These are phyloP conservation scores for Ardeotis arabs DNA, from an alignment of 2,113 vertebrate genomes.

Conservation along the genomic window DNA sequence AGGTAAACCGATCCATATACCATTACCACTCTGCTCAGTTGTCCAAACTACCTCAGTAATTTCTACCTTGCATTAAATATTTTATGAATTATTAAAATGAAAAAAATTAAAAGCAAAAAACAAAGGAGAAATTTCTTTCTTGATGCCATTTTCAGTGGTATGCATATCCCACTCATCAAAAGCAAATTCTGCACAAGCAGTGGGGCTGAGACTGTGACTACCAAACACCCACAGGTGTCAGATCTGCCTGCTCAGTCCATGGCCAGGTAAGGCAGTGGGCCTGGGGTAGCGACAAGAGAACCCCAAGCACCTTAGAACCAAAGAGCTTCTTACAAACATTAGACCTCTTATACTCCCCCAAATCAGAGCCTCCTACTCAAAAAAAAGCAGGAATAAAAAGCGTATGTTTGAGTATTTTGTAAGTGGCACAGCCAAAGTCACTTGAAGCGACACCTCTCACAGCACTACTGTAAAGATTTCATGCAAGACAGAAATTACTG, in stretches of 20 bases:
- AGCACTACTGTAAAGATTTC: background rate
- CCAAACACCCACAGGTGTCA: rapidly evolving
- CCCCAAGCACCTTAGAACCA: background rate
- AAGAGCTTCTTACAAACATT: background rate
- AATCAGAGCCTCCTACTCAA: background rate
- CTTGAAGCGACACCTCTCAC: background rate
- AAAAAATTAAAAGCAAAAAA: background rate
- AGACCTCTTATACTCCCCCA: background rate
- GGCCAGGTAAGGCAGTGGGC: rapidly evolving
- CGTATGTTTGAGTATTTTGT: background rate
- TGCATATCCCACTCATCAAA: rapidly evolving
- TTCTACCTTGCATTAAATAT: background rate
- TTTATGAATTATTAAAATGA: background rate
- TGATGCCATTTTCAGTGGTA: background rate
- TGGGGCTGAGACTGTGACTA: background rate
- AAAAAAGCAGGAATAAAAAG: background rate
- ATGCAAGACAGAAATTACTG: background rate
- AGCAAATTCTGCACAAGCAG: background rate
- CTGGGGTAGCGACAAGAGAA: background rate
- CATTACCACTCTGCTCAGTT: background rate
- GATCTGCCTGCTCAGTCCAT: rapidly evolving
- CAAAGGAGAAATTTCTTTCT: background rate
- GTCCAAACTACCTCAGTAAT: background rate
- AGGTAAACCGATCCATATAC: background rate
- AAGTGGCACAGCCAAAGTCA: background rate